Conservation (phyloP, 1,140 invertebrate species). For the Penaeus japonicus region DNA sequence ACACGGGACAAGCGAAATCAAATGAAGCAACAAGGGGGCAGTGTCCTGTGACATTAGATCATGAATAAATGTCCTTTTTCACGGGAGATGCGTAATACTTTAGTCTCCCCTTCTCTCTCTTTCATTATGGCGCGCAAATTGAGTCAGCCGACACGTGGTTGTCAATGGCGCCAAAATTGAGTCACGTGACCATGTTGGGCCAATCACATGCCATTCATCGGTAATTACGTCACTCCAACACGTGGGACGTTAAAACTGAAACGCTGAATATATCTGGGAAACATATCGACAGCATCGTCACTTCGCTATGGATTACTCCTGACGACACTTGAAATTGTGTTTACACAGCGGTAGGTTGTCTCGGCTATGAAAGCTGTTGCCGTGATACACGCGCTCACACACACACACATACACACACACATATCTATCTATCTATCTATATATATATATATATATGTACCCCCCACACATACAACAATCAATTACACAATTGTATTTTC, state of each 20-base stretch:
- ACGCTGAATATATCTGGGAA: slow-evolving; percentile 17
- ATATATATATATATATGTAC: too few relatives aligned
- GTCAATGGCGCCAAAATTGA: slow-evolving; percentile 48
- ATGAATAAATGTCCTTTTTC: background rate
- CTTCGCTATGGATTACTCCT: too few relatives aligned
- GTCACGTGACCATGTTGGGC: slow-evolving; percentile 45
- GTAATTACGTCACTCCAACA: slow-evolving; percentile 49
- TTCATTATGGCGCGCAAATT: slow-evolving; percentile 47
- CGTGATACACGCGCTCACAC: too few relatives aligned
- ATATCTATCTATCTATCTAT: too few relatives aligned
- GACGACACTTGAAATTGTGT: too few relatives aligned
- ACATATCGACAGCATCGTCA: background rate
- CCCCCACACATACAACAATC: too few relatives aligned
- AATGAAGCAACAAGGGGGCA: background rate
- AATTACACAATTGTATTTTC: too few relatives aligned
- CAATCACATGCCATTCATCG: slow-evolving; percentile 51
- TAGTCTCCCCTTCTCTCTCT: slow-evolving; percentile 3
- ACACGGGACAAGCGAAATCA: background rate
- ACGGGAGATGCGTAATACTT: background rate
- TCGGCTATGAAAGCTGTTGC: too few relatives aligned
- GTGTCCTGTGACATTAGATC: background rate
- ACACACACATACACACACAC: too few relatives aligned
- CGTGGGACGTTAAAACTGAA: slow-evolving; percentile 36
- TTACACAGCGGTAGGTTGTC: too few relatives aligned
- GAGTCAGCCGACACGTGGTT: slow-evolving; percentile 43